A percentile compares a stretch with the other conserved stretches of the same genome.
Evolutionary conservation across 2,888 invertebrate genomes (phyloP).

Genomic region (Folsomia candida): DNA sequence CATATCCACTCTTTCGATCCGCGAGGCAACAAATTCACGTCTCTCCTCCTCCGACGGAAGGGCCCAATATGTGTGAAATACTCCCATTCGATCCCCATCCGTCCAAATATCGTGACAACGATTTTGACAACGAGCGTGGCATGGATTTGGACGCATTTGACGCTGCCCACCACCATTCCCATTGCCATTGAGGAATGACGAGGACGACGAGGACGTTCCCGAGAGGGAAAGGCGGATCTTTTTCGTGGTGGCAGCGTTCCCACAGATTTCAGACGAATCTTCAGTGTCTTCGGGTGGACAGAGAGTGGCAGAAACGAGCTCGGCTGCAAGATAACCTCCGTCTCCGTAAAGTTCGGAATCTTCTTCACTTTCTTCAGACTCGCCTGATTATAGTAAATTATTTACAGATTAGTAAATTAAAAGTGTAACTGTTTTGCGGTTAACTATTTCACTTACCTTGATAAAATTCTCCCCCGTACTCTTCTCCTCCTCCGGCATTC

Average conservation of each 20-base stretch:
- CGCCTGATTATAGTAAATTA: no score
- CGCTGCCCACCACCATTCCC: constrained; percentile 9
- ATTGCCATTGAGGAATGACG: neutral
- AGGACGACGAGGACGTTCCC: neutral
- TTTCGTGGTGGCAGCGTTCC: neutral
- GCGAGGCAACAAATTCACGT: constrained; percentile 36
- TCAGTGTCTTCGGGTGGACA: neutral
- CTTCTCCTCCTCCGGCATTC: neutral
- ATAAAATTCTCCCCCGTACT: neutral
- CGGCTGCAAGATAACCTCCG: constrained; percentile 1
- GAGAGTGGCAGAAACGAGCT: constrained; percentile 7
- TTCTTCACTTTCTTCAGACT: neutral
- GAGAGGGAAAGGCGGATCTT: neutral
- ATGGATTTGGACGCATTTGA: constrained; percentile 40
- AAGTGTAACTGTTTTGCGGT: no score
- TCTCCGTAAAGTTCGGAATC: neutral
- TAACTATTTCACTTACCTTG: no score
- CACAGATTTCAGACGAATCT: neutral
- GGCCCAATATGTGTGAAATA: constrained; percentile 38
- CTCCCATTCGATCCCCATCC: constrained; percentile 36
- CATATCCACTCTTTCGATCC: constrained; percentile 42
- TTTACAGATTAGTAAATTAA: no score
- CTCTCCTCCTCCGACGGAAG: constrained; percentile 39
- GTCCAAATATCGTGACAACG: constrained; percentile 42
- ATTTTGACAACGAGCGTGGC: constrained; percentile 38